Conservation (phyloP, 1,140 invertebrate genomes). For the Apolygus lucorum region DNA sequence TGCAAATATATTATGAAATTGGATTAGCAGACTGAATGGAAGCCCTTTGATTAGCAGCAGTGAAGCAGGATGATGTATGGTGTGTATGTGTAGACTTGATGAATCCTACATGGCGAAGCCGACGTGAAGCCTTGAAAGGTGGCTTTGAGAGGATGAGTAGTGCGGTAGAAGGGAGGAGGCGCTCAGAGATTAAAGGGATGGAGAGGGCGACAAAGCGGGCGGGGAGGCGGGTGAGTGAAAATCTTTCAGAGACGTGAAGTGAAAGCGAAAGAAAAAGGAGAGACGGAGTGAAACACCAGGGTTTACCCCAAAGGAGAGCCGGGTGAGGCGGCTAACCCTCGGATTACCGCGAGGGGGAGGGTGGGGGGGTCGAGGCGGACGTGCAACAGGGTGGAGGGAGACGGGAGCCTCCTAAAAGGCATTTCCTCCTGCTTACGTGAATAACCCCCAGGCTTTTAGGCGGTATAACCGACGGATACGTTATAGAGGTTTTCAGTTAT, state of each 20-base stretch:
- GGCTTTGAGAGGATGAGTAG: neutral
- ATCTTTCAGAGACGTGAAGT: neutral
- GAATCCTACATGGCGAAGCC: too few relatives aligned
- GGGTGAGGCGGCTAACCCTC: too few relatives aligned
- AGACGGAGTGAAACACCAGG: too few relatives aligned
- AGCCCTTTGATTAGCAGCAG: too few relatives aligned
- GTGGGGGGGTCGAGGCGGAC: neutral
- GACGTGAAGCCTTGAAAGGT: too few relatives aligned
- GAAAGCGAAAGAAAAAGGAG: neutral
- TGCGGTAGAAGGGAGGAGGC: neutral
- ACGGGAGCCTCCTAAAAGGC: neutral
- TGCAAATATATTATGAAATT: too few relatives aligned
- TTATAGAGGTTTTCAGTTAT: too few relatives aligned
- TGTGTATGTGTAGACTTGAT: too few relatives aligned
- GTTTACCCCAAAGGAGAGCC: too few relatives aligned
- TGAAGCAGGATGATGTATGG: too few relatives aligned
- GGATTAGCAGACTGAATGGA: too few relatives aligned
- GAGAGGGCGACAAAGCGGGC: neutral
- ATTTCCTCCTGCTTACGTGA: slow-evolving; percentile 2
- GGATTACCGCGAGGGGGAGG: neutral
- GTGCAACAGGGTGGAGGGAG: neutral
- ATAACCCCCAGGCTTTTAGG: neutral
- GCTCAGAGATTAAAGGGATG: neutral
- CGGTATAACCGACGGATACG: too few relatives aligned
- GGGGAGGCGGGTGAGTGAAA: neutral